phyloP scores from a whole-genome alignment of 2,888 invertebrate species.

The Hypolimnas misippus region DNA sequence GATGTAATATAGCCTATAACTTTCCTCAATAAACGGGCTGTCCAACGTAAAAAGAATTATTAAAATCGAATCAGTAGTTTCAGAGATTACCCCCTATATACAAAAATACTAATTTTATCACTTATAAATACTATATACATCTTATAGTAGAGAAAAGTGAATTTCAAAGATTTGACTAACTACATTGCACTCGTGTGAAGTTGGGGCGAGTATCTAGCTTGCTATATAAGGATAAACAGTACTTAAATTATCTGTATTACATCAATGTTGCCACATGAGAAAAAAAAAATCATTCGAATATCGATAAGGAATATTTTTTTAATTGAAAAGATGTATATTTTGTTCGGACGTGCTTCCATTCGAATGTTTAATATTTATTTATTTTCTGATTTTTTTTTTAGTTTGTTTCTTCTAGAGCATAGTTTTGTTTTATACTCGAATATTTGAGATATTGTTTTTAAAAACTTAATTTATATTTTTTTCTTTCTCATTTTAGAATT shows the following conservation, averaged over 20 bases:
- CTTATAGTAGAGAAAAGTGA: too few relatives aligned
- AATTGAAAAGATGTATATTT: conserved; percentile 16
- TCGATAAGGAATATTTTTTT: conserved; percentile 3
- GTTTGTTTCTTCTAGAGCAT: background rate
- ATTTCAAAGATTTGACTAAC: too few relatives aligned
- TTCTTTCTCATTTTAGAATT: background rate
- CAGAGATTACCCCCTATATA: too few relatives aligned
- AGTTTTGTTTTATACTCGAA: background rate
- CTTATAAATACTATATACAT: too few relatives aligned
- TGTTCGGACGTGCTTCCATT: conserved; percentile 13
- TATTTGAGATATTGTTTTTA: background rate
- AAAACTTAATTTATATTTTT: background rate
- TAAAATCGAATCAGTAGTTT: too few relatives aligned
- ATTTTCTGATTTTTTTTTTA: background rate
- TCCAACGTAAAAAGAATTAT: too few relatives aligned
- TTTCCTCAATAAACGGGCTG: too few relatives aligned
- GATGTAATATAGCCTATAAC: too few relatives aligned
- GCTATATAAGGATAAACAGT: too few relatives aligned
- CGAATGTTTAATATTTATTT: conserved; percentile 6
- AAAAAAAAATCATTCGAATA: background rate
- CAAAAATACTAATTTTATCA: background rate
- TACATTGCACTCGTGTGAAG: too few relatives aligned
- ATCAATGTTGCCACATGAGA: conserved; percentile 26
- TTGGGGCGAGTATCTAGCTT: too few relatives aligned
- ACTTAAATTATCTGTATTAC: background rate